Base-by-base conservation (phyloP, 2,797 vertebrate genomes). In the Acanthurus lineatus region DNA sequence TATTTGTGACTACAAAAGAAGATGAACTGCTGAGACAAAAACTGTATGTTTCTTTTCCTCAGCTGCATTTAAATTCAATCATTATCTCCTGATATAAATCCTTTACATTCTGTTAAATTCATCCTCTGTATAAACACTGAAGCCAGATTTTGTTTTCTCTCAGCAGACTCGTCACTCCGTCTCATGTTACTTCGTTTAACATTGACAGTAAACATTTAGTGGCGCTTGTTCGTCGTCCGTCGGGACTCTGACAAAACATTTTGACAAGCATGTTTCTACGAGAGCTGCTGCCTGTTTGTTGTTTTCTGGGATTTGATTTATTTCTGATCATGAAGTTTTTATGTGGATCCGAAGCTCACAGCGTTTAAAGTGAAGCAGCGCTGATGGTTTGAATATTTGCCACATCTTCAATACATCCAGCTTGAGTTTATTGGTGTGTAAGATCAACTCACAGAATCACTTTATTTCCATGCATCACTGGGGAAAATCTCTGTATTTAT, bases 171-270 rank as follows among this genome's bases (percentile, higher is more conserved):
- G 69, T 66, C 40, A 19, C 45, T 45, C 65, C 54, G 44, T 65
- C 70, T 76, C 63, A 45, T 47, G 74, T 76, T 79, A 16, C 25
- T 42, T 77, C 32, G 70, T 73, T 83, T 80, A 63, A 72, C 42
- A 62, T 63, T 63, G 79, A 80, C 56, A 71, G 42, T 56, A 52
- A 84, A 79, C 49, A 69, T 52, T 64, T 79, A 58, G 67, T 65
- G 56, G 66, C 0, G 3, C 49, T 77, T 49, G 70, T 72, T 76
- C 62, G 6, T 51, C 3, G 0, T 79, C 76, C 9, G 2, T 11
- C 0, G 47, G 51, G 64, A 77, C n/a, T 3, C 72, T 75, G 87
- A 83, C 70, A 76, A 81, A 87, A 81, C 73, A 80, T 73, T 83
- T 72, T 82, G 84, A 86, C 83, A 79, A 57, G 64, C 60, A 0